A percentile compares a stretch with the other conserved stretches of the same genome.
Evolutionary conservation across 2,113 vertebrate genomes (phyloP).

Genomic region (Alces alces): DNA sequence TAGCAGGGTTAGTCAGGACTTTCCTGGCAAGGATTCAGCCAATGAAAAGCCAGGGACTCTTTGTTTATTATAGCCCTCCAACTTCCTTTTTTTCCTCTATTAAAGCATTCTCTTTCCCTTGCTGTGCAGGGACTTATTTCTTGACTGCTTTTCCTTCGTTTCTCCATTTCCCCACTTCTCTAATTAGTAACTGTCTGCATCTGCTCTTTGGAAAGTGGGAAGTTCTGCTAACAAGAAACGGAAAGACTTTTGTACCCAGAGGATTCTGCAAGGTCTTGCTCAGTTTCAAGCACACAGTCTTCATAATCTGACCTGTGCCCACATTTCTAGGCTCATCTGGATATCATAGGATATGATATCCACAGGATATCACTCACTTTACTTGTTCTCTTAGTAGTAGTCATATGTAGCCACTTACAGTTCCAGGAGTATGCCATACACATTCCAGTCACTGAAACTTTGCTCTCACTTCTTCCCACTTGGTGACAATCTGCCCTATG

Average conservation of each 20-base stretch:
- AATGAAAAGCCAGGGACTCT: not conserved
- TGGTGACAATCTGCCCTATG: not conserved
- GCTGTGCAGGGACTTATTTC: not conserved
- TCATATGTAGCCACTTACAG: not conserved
- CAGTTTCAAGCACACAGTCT: not conserved
- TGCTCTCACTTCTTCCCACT: not conserved
- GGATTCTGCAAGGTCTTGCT: not conserved
- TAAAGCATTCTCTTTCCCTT: not conserved
- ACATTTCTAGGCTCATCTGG: not conserved
- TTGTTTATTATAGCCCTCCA: not conserved
- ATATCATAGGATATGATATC: too few species aligned
- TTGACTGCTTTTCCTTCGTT: not conserved
- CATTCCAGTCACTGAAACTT: not conserved
- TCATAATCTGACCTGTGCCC: not conserved
- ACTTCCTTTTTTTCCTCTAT: not conserved
- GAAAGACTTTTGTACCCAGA: not conserved
- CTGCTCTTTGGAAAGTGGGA: not conserved
- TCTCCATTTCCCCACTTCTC: not conserved
- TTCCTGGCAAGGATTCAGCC: not conserved
- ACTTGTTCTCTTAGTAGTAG: not conserved
- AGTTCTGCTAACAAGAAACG: not conserved
- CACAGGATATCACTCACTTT: not conserved
- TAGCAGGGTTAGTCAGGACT: not conserved
- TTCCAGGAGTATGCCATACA: not conserved
- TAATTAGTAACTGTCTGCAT: not conserved